phyloP scores from a whole-genome alignment of 1,140 invertebrate species.

The Drosophila watanabei region DNA sequence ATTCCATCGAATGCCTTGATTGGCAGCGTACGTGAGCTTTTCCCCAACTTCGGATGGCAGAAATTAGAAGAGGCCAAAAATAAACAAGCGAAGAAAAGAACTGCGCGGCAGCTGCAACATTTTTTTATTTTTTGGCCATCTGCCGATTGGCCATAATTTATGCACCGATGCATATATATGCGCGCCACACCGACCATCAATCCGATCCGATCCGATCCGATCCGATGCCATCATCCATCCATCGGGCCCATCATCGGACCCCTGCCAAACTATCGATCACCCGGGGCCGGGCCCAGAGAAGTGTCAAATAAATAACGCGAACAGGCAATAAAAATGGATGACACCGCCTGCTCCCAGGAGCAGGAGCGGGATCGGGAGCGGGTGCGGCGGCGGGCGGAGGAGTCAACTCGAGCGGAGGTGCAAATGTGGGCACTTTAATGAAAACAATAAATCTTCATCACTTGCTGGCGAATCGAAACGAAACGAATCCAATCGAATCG shows the following conservation, averaged over 20 bases:
- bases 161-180: slow-evolving; percentile 69
- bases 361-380: not conserved
- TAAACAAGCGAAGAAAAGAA: slow-evolving; percentile 1
- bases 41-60: slow-evolving; percentile 23
- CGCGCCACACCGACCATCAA: slow-evolving; percentile 39
- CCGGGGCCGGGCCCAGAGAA: slow-evolving; percentile 59
- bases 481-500: slow-evolving; percentile 46
- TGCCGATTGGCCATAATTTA: slow-evolving; percentile 70
- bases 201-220: slow-evolving; percentile 30
- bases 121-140: slow-evolving; percentile 46
- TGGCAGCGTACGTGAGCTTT: slow-evolving; percentile 70
- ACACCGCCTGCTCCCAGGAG: slow-evolving; percentile 2
- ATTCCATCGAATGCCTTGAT: slow-evolving; percentile 36
- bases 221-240: slow-evolving; percentile 41
- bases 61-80: slow-evolving; percentile 14
- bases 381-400: slow-evolving; percentile 2
- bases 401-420: slow-evolving; percentile 64
- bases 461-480: slow-evolving; percentile 34
- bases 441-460: slow-evolving; percentile 82
- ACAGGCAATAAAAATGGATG: slow-evolving; percentile 65
- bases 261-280: slow-evolving; percentile 68
- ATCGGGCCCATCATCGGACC: slow-evolving; percentile 36
- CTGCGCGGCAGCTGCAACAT: slow-evolving; percentile 27
- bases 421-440: slow-evolving; percentile 76
- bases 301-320: slow-evolving; percentile 79